Conservation (phyloP, 2,797 vertebrate genomes). For the Acanthurus tractus region DNA sequence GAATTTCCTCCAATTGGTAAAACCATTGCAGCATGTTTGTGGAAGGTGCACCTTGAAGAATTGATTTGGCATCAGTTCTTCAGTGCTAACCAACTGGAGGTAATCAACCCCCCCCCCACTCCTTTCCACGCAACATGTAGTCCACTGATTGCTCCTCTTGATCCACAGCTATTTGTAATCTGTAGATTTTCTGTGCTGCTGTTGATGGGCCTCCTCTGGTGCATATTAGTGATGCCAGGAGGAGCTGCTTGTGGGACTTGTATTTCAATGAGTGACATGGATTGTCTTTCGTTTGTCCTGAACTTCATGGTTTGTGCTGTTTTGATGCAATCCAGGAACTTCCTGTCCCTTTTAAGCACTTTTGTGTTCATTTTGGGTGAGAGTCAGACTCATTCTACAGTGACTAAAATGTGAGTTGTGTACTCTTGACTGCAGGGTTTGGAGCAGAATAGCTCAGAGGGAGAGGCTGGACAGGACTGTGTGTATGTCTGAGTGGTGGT, state of each 20-base stretch:
- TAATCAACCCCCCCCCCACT: conserved; percentile 71
- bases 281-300: background rate
- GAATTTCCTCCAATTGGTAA: conserved; percentile 44
- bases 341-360: background rate
- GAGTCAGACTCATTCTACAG: background rate
- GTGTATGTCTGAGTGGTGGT: too few species aligned
- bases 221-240: conserved; percentile 26
- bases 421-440: background rate
- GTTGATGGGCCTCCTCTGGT: conserved; percentile 48
- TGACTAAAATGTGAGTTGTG: background rate
- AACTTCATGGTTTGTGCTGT: background rate
- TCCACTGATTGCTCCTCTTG: conserved; percentile 73
- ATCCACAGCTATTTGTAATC: conserved; percentile 61
- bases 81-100: conserved; percentile 50
- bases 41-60: conserved; percentile 59
- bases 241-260: conserved; percentile 13
- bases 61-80: conserved; percentile 69
- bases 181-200: conserved; percentile 31
- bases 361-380: conserved; percentile 6
- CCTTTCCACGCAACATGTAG: conserved; percentile 67
- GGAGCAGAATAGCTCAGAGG: background rate
- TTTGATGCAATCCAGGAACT: conserved; percentile 2
- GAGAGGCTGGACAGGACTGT: too few species aligned
- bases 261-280: conserved; percentile 7
- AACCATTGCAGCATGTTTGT: conserved; percentile 58